Conservation (phyloP, 92 coral and sea anemone species). For the Blastomussa wellsi region DNA sequence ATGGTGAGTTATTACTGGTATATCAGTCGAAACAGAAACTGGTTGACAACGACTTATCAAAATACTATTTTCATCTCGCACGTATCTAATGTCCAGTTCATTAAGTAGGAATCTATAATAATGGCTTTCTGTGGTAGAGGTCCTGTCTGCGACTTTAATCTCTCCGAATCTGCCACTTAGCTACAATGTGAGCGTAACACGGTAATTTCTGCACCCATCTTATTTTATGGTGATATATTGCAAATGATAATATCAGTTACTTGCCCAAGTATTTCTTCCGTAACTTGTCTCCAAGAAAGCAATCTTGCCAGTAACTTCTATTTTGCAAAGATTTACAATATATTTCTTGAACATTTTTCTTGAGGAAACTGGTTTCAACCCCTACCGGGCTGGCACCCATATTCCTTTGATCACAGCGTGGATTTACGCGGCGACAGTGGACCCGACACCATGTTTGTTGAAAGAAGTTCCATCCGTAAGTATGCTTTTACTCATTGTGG, state of each 20-base stretch:
- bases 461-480: conserved; percentile 46
- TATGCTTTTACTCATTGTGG: background rate
- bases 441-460: conserved; percentile 58
- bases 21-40: background rate
- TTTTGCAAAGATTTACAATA: background rate
- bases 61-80: background rate
- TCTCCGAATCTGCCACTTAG: background rate
- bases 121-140: background rate
- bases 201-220: background rate
- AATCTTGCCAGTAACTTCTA: background rate
- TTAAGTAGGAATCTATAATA: too few relatives aligned
- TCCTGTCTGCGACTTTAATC: background rate
- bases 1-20: background rate
- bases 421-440: conserved; percentile 57
- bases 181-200: background rate
- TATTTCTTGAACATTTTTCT: too few relatives aligned
- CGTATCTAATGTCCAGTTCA: background rate
- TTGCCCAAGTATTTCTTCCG: background rate
- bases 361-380: conserved; percentile 26
- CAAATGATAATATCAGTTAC: background rate
- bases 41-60: background rate
- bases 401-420: conserved; percentile 58
- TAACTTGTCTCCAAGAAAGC: background rate
- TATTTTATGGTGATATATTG: background rate
- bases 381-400: conserved; percentile 35